A percentile compares a stretch with the other conserved stretches of the same genome.
These are phyloP conservation scores for Cerceris rybyensis DNA, from an alignment of 2,888 invertebrate genomes.

Conservation along the genomic window DNA sequence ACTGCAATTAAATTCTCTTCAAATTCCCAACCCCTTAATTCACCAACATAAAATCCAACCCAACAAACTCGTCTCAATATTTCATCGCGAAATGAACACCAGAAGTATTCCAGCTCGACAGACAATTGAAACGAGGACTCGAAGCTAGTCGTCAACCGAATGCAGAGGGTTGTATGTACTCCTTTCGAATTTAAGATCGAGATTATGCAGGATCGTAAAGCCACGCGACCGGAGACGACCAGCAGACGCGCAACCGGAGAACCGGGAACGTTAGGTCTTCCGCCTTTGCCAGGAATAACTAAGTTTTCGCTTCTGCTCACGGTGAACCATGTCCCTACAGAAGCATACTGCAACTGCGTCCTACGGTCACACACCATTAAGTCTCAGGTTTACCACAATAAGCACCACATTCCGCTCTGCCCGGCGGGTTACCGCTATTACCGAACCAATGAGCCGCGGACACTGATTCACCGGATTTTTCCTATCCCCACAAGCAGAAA, in stretches of 20 bases:
- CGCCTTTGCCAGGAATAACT: conserved; percentile 74
- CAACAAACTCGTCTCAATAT: too few relatives aligned
- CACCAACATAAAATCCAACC: too few relatives aligned
- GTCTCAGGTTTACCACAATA: conserved; percentile 75
- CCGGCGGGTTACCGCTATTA: conserved; percentile 81
- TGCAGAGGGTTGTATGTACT: conserved; percentile 18
- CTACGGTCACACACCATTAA: conserved; percentile 79
- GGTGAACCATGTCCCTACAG: conserved; percentile 28
- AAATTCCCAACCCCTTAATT: too few relatives aligned
- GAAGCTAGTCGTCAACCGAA: conserved; percentile 28
- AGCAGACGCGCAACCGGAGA: conserved; percentile 75
- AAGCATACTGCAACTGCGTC: conserved; percentile 28
- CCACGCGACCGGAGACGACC: conserved; percentile 81
- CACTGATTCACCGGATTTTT: conserved; percentile 74
- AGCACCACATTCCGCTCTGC: conserved; percentile 74
- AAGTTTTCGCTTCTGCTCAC: conserved; percentile 66
- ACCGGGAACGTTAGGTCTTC: conserved; percentile 77
- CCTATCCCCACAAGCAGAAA: conserved; percentile 70
- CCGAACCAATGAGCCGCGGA: conserved; percentile 79
- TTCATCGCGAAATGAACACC: too few relatives aligned
- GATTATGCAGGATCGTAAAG: conserved; percentile 74
- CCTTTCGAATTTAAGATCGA: conserved; percentile 68
- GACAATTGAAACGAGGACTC: not conserved
- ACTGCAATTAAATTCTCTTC: too few relatives aligned
- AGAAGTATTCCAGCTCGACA: too few relatives aligned